Conservation (phyloP, 2,113 vertebrate genomes). For the Ailurus styani region DNA sequence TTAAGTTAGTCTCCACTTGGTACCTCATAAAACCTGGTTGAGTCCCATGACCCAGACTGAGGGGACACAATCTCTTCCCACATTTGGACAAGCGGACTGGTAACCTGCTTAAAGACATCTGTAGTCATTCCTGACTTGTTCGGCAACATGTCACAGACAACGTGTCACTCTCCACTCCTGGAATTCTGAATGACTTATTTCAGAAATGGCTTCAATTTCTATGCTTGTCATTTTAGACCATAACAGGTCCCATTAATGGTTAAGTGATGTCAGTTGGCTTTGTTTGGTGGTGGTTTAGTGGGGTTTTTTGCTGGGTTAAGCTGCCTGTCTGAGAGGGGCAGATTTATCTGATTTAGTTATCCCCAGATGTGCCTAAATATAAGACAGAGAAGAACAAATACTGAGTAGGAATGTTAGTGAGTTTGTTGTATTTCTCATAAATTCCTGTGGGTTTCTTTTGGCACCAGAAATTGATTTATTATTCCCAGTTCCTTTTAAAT, state of each 20-base stretch:
- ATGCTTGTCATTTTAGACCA: conserved; percentile 44
- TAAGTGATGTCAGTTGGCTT: conserved; percentile 50
- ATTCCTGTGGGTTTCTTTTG: conserved; percentile 67
- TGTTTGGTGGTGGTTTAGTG: background rate
- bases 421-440: conserved; percentile 48
- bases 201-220: conserved; percentile 44
- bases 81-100: conserved; percentile 18
- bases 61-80: background rate
- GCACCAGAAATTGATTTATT: conserved; percentile 54
- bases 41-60: background rate
- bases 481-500: conserved; percentile 34
- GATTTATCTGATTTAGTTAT: conserved; percentile 27
- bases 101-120: conserved; percentile 38
- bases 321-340: background rate
- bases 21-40: background rate
- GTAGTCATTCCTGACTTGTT: background rate
- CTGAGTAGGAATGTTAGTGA: conserved; percentile 27
- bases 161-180: background rate
- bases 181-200: conserved; percentile 37
- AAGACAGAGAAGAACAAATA: conserved; percentile 42
- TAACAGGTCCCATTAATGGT: background rate
- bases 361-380: conserved; percentile 58
- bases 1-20: background rate
- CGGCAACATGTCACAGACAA: background rate
- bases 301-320: background rate